Evolutionary conservation across 30 jellyfish, hydroid and myxozoan genomes (phyloP).

Genomic region (Chrysaora quinquecirrha): DNA sequence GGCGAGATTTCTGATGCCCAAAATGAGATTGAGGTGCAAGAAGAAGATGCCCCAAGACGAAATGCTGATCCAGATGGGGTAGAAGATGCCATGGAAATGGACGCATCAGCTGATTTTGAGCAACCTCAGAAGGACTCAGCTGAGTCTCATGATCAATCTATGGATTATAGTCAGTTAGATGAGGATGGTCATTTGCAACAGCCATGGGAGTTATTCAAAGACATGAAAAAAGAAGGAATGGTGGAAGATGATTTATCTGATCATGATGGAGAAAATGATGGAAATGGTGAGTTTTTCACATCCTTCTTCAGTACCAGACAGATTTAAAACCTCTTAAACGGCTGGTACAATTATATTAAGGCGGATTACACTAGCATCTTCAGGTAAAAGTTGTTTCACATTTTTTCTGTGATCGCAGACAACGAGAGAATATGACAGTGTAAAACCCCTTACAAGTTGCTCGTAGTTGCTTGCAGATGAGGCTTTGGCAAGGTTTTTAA

Average conservation of each 20-base stretch:
- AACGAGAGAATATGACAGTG: no score
- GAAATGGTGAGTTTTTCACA: constrained; percentile 13
- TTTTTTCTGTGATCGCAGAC: no score
- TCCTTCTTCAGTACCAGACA: not conserved
- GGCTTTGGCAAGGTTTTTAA: no score
- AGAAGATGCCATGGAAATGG: constrained; percentile 26
- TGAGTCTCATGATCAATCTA: not conserved
- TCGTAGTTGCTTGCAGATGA: no score
- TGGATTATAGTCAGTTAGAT: not conserved
- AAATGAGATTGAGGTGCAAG: not conserved
- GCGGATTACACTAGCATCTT: no score
- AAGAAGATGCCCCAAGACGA: constrained; percentile 26
- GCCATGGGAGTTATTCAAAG: constrained; percentile 86
- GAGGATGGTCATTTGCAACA: constrained; percentile 46
- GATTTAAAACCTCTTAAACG: not conserved
- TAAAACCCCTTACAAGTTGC: no score
- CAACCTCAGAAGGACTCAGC: constrained; percentile 1
- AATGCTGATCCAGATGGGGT: constrained; percentile 50
- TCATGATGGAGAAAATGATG: constrained; percentile 44
- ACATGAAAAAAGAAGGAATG: constrained; percentile 60
- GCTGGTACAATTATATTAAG: not conserved
- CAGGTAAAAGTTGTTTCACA: no score
- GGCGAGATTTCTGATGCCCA: not conserved
- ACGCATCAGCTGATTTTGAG: not conserved
- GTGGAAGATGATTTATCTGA: constrained; percentile 45